A percentile compares a stretch with the other conserved stretches of the same genome.
Conservation (phyloP, 2,888 invertebrate genomes). For the Cheilosia grossa region DNA sequence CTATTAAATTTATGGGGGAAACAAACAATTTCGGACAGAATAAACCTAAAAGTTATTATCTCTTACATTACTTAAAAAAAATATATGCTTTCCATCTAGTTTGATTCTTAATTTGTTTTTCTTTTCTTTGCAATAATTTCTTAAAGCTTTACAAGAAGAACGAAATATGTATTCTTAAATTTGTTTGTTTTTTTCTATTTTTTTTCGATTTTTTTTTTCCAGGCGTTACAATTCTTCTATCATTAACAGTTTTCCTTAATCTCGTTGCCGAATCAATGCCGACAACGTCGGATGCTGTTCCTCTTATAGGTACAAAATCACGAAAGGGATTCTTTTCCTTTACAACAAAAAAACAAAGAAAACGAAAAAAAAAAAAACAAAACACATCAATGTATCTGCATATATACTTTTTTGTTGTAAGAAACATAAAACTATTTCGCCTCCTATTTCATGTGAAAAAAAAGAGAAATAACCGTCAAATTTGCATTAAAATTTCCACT, state of each 20-base stretch:
- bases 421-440: slow-evolving; percentile 63
- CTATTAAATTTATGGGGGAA: slow-evolving; percentile 19
- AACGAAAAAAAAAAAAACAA: slow-evolving; percentile 76
- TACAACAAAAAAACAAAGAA: slow-evolving; percentile 35
- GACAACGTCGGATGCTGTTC: slow-evolving; percentile 90
- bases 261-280: slow-evolving; percentile 99
- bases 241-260: slow-evolving; percentile 98
- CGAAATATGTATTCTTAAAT: slow-evolving; percentile 70
- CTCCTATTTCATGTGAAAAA: slow-evolving; percentile 72
- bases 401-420: slow-evolving; percentile 65
- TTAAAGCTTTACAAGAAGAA: slow-evolving; percentile 35
- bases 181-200: slow-evolving; percentile 76
- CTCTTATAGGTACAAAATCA: slow-evolving; percentile 75
- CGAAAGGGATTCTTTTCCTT: slow-evolving; percentile 56
- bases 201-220: slow-evolving; percentile 84
- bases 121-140: slow-evolving; percentile 18
- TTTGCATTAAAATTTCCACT: slow-evolving; percentile 25
- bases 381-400: slow-evolving; percentile 45
- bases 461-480: slow-evolving; percentile 32
- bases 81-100: background rate
- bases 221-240: slow-evolving; percentile 98
- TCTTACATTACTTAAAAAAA: slow-evolving; percentile 2
- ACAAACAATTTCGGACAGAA: slow-evolving; percentile 60
- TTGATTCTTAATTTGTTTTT: slow-evolving; percentile 26
- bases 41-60: slow-evolving; percentile 32